Percentiles rank a stretch among this genome's conserved stretches.
Evolutionary conservation across 2,888 invertebrate species (phyloP).

Genomic region (Volucella zonaria): DNA sequence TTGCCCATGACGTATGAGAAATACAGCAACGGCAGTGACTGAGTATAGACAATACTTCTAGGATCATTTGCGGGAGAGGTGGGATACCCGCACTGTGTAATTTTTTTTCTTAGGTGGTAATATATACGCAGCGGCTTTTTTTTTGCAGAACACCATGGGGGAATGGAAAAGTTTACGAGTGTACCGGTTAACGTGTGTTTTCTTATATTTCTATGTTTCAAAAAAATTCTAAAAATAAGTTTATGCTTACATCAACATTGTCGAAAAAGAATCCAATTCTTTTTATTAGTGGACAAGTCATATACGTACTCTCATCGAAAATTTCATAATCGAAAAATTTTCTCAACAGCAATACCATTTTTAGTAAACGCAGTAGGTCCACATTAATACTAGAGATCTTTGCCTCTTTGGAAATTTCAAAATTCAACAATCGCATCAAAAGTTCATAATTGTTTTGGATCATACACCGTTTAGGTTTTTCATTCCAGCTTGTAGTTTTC

Average conservation of each 20-base stretch:
- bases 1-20: too few species aligned
- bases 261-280: constrained; percentile 80
- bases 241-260: constrained; percentile 78
- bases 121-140: too few species aligned
- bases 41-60: too few species aligned
- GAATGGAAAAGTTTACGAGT: too few species aligned
- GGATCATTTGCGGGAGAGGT: too few species aligned
- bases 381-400: constrained; percentile 74
- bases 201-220: background rate
- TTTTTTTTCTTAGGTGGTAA: too few species aligned
- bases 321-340: constrained; percentile 78
- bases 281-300: constrained; percentile 79
- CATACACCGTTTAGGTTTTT: constrained; percentile 77
- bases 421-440: constrained; percentile 79
- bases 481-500: background rate
- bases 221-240: background rate
- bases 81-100: too few species aligned
- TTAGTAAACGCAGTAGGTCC: constrained; percentile 77
- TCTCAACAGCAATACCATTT: constrained; percentile 76
- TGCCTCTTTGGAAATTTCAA: constrained; percentile 75
- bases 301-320: constrained; percentile 75
- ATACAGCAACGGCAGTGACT: too few species aligned
- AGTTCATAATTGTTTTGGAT: constrained; percentile 79
- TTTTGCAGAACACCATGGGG: too few species aligned
- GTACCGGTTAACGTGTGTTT: too few species aligned